These are phyloP conservation scores for Carollia perspicillata DNA, from an alignment of 2,113 vertebrate genomes.

Conservation along the genomic window DNA sequence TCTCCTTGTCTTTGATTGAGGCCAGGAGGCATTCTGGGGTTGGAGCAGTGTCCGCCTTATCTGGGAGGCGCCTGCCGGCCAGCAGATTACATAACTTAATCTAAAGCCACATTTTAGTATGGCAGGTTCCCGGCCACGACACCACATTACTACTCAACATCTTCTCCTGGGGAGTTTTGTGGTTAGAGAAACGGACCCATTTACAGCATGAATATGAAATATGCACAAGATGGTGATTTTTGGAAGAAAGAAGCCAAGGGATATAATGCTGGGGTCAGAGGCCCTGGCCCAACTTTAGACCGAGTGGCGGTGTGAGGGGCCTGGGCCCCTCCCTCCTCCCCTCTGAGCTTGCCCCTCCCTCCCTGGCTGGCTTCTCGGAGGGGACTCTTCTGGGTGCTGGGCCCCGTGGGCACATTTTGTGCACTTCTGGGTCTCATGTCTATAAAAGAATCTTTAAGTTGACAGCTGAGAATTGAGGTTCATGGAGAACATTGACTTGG, in stretches of 20 bases:
- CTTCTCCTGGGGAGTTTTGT: neutral
- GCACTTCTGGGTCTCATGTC: neutral
- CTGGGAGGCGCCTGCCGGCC: neutral
- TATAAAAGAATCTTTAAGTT: neutral
- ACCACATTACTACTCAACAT: neutral
- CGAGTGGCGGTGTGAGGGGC: neutral
- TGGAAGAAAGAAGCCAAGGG: neutral
- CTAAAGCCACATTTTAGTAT: neutral
- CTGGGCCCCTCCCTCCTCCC: accelerated
- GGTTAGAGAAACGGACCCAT: neutral
- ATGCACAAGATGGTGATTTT: neutral
- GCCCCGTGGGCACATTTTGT: neutral
- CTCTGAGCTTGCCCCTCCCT: neutral
- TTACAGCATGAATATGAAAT: neutral
- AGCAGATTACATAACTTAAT: neutral
- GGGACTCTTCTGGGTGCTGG: neutral
- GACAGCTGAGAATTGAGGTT: neutral
- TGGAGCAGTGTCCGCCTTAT: neutral
- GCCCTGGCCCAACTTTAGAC: neutral
- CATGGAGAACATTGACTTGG: neutral
- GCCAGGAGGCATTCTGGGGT: neutral
- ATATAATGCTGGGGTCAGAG: neutral
- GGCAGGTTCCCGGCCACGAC: neutral
- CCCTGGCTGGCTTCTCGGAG: neutral
- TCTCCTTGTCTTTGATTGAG: neutral